These are phyloP conservation scores for Belgica antarctica DNA, from an alignment of 2,888 invertebrate genomes.

Conservation along the genomic window DNA sequence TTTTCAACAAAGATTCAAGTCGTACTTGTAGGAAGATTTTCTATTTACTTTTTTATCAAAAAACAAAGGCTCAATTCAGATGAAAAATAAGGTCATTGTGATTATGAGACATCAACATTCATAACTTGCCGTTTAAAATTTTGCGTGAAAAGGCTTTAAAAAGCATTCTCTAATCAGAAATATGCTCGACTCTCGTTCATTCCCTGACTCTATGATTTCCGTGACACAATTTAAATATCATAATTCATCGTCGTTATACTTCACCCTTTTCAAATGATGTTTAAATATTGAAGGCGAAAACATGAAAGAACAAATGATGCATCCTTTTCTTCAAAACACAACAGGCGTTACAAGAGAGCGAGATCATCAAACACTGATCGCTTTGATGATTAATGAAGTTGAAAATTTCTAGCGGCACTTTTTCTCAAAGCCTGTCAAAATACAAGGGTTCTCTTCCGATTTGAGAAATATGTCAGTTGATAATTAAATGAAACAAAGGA, in stretches of 20 bases:
- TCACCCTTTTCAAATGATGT: background rate
- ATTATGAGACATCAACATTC: background rate
- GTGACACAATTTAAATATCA: conserved; percentile 21
- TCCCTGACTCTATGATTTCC: no score
- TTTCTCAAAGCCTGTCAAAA: no score
- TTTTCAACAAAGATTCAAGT: background rate
- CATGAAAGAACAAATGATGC: background rate
- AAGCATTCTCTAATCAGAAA: no score
- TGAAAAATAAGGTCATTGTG: background rate
- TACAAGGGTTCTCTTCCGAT: no score
- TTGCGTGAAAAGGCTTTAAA: conserved; percentile 1
- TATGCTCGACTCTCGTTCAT: no score
- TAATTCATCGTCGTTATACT: background rate
- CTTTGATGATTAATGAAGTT: conserved; percentile 35
- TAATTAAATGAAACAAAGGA: no score
- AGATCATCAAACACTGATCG: background rate
- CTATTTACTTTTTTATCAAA: background rate
- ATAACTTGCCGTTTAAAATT: conserved; percentile 19
- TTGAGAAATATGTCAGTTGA: no score
- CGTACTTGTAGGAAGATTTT: background rate
- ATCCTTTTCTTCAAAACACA: background rate
- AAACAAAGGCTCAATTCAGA: background rate
- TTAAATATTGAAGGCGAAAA: background rate
- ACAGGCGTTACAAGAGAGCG: background rate
- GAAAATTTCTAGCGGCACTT: conserved; percentile 29